Base-by-base conservation (phyloP, 2,113 vertebrate species). In the Clarias macrocephalus region DNA sequence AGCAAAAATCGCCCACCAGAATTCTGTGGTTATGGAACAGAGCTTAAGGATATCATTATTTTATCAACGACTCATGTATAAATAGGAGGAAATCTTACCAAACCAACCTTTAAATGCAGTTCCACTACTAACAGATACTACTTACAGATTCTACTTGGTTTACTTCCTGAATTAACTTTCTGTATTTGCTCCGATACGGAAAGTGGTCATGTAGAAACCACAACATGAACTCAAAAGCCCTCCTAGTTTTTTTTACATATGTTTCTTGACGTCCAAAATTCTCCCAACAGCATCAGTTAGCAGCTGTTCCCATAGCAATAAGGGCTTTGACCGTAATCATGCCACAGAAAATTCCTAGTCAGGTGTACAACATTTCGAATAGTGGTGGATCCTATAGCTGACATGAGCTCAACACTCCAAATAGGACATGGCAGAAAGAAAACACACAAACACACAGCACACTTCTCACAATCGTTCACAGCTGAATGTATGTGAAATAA, bases 191-290 rank as follows among this genome's bases (percentile, higher is more conserved):
- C 25, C 33, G 21, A 75, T 59, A 84, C 8, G 48, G 48, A 66
- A 83, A 68, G 12, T 70, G 28, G 42, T 25, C 13, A 18, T 9
- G 68, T 65, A 70, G 68, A 68, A 66, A 42, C 59, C 63, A 70
- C 13, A 75, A 56, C 37, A 33, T 83, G 70, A 23, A 70, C 12
- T 28, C 2, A 33, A 18, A 75, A 76, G 21, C 18, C 75, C n/a
- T 30, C 7, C 54, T 57, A 62, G 59, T 30, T 23, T 82, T 80
- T 37, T 70, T 65, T 84, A 89, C 89, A 88, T 87, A 59, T 85
- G 3, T 73, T 82, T 85, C 37, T 66, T 80, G 52, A 63, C 65
- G 3, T 66, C 42, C 42, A 66, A 28, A n/a, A 72, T 23, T 70
- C 52, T 56, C 82, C 65, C 82, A 54, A n/a, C 5, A 83, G 65